Conservation (phyloP, 1,140 invertebrate genomes). For the Drosophila sulfurigaster region DNA sequence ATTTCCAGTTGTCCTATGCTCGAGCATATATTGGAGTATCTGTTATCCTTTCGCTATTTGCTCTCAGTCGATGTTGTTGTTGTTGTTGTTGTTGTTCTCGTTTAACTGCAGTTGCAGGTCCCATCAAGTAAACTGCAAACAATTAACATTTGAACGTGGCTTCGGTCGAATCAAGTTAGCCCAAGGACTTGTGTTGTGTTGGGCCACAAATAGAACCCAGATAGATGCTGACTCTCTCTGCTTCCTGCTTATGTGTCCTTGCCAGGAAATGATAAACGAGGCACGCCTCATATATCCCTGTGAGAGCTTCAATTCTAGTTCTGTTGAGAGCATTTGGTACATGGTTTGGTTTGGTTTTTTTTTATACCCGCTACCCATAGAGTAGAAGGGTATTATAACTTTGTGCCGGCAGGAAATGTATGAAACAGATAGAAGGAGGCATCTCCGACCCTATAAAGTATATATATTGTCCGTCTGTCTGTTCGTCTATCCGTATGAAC, state of each 20-base stretch:
- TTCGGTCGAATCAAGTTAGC: slow-evolving; percentile 31
- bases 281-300: slow-evolving; percentile 6
- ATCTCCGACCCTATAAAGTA: too few species aligned
- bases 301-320: neutral
- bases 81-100: neutral
- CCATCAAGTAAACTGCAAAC: slow-evolving; percentile 52
- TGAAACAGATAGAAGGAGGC: too few species aligned
- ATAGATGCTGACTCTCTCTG: too few species aligned
- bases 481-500: too few species aligned
- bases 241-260: neutral
- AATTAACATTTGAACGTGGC: slow-evolving; percentile 71
- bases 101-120: neutral
- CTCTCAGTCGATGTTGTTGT: neutral
- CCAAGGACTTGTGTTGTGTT: neutral
- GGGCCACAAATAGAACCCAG: slow-evolving; percentile 8
- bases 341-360: neutral
- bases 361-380: too few species aligned
- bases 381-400: too few species aligned
- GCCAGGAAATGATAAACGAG: slow-evolving; percentile 37
- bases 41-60: neutral
- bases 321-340: neutral
- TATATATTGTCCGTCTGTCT: too few species aligned
- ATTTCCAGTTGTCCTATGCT: neutral
- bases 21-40: neutral
- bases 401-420: too few species aligned